phyloP scores from a whole-genome alignment of 2,113 vertebrate genomes.

The Morone chrysops region DNA sequence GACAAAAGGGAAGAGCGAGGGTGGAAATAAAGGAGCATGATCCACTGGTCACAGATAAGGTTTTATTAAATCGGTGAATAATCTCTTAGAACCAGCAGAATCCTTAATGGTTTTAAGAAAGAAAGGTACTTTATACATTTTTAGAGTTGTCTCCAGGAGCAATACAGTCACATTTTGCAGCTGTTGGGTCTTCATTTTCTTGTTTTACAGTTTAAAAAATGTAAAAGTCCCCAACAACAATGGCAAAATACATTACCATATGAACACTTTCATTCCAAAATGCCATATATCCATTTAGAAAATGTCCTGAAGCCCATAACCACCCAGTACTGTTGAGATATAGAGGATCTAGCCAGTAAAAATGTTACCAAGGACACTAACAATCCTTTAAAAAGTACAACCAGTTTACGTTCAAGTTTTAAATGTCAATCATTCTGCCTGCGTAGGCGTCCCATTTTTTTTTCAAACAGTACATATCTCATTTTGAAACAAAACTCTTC shows the following conservation, averaged over 20 bases:
- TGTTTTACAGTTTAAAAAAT: constrained; percentile 46
- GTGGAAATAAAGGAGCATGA: constrained; percentile 47
- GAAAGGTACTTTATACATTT: constrained; percentile 64
- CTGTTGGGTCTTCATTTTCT: constrained; percentile 32
- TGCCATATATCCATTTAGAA: constrained; percentile 36
- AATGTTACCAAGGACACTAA: constrained; percentile 44
- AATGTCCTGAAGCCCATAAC: constrained; percentile 1
- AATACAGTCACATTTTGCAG: constrained; percentile 23
- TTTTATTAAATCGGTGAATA: constrained; percentile 78
- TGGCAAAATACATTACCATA: constrained; percentile 61
- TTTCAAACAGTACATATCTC: constrained; percentile 40
- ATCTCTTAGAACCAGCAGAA: constrained; percentile 64
- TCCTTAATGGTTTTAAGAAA: constrained; percentile 57
- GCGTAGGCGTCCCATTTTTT: constrained; percentile 6
- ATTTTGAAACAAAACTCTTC: constrained; percentile 64
- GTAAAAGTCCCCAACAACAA: constrained; percentile 42
- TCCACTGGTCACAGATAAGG: constrained; percentile 65
- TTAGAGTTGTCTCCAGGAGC: constrained; percentile 46
- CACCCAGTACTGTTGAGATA: constrained; percentile 9
- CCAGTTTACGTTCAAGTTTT: constrained; percentile 15
- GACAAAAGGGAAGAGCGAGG: constrained; percentile 37
- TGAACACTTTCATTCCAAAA: constrained; percentile 63
- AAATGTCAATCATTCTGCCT: constrained; percentile 46
- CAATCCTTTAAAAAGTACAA: constrained; percentile 10
- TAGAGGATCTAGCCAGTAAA: constrained; percentile 29